phyloP scores from a whole-genome alignment of 1,140 invertebrate genomes.

The Heterodera carotae region DNA sequence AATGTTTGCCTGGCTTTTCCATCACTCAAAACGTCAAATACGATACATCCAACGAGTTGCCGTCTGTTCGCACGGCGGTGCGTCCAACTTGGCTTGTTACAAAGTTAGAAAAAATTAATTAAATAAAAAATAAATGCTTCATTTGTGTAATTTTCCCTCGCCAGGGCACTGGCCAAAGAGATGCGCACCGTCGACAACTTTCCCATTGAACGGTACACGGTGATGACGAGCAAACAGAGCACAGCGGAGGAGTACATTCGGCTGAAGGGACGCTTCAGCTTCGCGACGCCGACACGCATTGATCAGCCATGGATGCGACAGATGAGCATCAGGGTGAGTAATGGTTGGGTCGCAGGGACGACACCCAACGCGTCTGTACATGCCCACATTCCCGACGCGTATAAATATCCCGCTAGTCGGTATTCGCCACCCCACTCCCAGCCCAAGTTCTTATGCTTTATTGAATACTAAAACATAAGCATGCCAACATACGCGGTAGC shows the following conservation, averaged over 20 bases:
- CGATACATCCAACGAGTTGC: slow-evolving; percentile 29
- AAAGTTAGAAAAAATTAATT: not conserved
- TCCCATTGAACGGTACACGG: slow-evolving; percentile 26
- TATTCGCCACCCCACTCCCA: too few relatives aligned
- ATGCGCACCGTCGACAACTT: slow-evolving; percentile 11
- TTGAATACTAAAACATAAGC: too few relatives aligned
- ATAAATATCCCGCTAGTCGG: too few relatives aligned
- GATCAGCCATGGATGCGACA: slow-evolving; percentile 39
- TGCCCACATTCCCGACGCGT: too few relatives aligned
- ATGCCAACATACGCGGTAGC: too few relatives aligned
- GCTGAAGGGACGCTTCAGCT: slow-evolving; percentile 15
- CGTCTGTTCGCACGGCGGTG: not conserved
- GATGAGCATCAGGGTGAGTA: slow-evolving; percentile 28
- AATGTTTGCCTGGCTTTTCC: slow-evolving; percentile 32
- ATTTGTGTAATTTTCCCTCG: not conserved
- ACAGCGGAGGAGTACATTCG: slow-evolving; percentile 19
- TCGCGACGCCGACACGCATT: slow-evolving; percentile 36
- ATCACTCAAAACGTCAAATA: slow-evolving; percentile 28
- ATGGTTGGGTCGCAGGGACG: too few relatives aligned
- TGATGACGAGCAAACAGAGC: not conserved
- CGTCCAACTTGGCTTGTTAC: slow-evolving; percentile 28
- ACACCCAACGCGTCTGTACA: too few relatives aligned
- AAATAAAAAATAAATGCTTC: not conserved
- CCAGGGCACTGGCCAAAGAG: slow-evolving; percentile 16
- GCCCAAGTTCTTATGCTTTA: too few relatives aligned